Evolutionary conservation across 2,113 vertebrate species (phyloP).

Genomic region (Hipposideros armiger): DNA sequence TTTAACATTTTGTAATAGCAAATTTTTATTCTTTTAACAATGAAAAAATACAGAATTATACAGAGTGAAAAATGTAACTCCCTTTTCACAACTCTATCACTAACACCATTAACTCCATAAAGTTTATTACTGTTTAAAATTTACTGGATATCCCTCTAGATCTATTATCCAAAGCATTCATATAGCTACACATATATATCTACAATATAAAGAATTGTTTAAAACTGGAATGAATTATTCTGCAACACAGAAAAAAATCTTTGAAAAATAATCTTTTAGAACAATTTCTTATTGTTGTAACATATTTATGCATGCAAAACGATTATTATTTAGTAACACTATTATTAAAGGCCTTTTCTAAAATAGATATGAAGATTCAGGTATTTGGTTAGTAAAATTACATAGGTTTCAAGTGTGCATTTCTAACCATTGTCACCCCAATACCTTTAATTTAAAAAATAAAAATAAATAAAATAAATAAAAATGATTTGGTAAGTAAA

Average conservation of each 20-base stretch:
- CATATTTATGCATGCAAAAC: neutral
- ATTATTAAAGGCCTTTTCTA: neutral
- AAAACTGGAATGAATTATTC: neutral
- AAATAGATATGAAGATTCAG: neutral
- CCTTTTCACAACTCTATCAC: neutral
- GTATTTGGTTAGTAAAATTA: too few relatives aligned
- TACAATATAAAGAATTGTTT: neutral
- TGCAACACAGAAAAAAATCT: neutral
- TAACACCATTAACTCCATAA: neutral
- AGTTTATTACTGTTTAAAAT: neutral
- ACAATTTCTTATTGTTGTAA: neutral
- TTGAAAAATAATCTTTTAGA: neutral
- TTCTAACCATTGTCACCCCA: too few relatives aligned
- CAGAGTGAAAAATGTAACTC: neutral
- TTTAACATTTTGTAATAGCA: neutral
- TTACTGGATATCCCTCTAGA: neutral
- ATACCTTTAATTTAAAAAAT: too few relatives aligned
- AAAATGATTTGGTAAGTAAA: too few relatives aligned
- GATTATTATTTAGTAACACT: too few relatives aligned
- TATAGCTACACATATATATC: neutral
- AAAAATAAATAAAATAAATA: too few relatives aligned
- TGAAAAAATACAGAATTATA: neutral
- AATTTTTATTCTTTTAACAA: neutral
- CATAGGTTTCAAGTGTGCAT: too few relatives aligned
- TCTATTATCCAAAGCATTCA: neutral